These are phyloP conservation scores for Danionella dracula DNA, from an alignment of 2,797 vertebrate species.

Conservation along the genomic window DNA sequence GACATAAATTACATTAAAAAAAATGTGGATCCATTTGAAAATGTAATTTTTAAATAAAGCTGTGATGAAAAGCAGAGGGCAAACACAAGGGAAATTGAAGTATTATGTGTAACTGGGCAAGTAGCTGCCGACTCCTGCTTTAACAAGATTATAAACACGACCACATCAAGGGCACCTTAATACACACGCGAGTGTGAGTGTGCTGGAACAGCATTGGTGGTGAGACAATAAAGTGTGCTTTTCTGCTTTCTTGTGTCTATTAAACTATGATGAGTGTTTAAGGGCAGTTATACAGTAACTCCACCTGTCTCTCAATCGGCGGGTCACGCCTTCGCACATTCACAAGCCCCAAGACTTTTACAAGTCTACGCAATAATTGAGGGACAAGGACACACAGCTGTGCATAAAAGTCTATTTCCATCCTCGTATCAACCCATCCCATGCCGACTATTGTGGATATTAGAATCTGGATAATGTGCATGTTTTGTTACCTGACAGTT, in stretches of 20 bases:
- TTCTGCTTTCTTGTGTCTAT: constrained; percentile 67
- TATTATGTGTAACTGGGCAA: constrained; percentile 24
- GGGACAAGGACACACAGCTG: constrained; percentile 62
- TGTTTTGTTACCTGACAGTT: constrained; percentile 30
- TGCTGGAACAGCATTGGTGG: constrained; percentile 49
- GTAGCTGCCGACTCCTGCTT: constrained; percentile 18
- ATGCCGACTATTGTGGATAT: constrained; percentile 57
- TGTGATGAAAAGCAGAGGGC: neutral
- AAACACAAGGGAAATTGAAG: constrained; percentile 2
- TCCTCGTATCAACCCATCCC: neutral
- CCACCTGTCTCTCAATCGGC: constrained; percentile 67
- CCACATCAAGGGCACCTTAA: constrained; percentile 62
- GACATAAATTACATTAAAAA: too few species aligned
- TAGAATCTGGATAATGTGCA: constrained; percentile 45
- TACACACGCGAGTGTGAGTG: constrained; percentile 3
- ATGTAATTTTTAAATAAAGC: neutral
- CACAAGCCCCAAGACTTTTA: constrained; percentile 54
- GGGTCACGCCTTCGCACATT: constrained; percentile 47
- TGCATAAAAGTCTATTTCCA: constrained; percentile 26
- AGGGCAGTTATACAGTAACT: constrained; percentile 58
- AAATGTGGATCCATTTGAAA: too few species aligned
- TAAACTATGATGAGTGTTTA: constrained; percentile 73
- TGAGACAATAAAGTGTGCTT: constrained; percentile 61
- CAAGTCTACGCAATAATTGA: constrained; percentile 71
- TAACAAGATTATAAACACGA: constrained; percentile 55